A percentile compares a stretch with the other conserved stretches of the same genome.
These are phyloP conservation scores for Pogonophryne albipinna DNA, from an alignment of 2,797 vertebrate species.

Conservation along the genomic window DNA sequence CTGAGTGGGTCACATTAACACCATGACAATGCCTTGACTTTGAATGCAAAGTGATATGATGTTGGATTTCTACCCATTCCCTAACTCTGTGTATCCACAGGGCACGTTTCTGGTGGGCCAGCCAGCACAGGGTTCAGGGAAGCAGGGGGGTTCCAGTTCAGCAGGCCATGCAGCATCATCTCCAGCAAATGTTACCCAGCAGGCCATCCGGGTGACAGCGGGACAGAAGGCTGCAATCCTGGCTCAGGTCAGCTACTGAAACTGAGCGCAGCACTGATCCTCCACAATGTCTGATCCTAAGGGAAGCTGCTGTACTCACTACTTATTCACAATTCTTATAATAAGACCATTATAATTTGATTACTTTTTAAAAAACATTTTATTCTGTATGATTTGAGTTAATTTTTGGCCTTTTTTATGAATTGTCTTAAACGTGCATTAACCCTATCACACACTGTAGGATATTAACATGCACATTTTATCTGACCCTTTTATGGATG, in stretches of 20 bases:
- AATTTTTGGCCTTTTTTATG: background rate
- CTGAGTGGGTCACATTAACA: background rate
- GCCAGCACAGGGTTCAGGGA: conserved; percentile 92
- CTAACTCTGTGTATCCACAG: conserved; percentile 68
- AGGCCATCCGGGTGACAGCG: conserved; percentile 93
- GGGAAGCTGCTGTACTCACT: no score
- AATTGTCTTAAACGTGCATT: background rate
- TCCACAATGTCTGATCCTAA: background rate
- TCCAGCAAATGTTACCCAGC: conserved; percentile 88
- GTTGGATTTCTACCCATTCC: background rate
- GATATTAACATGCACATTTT: background rate
- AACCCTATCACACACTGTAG: background rate
- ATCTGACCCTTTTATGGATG: background rate
- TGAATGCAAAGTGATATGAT: background rate
- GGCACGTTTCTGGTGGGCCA: conserved; percentile 98
- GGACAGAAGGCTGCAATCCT: conserved; percentile 97
- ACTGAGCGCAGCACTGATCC: background rate
- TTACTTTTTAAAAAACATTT: no score
- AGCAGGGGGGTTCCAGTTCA: conserved; percentile 87
- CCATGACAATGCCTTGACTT: background rate
- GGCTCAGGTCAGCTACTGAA: conserved; percentile 88
- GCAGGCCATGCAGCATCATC: conserved; percentile 87
- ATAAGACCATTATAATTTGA: no score
- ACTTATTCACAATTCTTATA: no score
- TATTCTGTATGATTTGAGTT: background rate